Evolutionary conservation across 64 coral and sea anemone species (phyloP), one percentile per base, ranked within the genome.

Genomic region (Porites australiensis): DNA sequence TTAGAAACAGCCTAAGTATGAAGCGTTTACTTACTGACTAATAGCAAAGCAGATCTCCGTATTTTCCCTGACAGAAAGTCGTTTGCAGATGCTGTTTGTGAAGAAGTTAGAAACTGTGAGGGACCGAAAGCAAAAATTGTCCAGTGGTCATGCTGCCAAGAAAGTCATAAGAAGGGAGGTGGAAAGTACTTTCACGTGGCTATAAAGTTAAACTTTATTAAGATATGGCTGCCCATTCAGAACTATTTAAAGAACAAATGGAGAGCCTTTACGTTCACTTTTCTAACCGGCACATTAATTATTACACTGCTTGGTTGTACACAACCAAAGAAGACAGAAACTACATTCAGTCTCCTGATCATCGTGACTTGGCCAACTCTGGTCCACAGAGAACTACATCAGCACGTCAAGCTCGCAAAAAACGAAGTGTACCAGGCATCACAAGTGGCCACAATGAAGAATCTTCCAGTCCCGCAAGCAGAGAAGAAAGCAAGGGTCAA

Each of bases 211-310:
- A 13, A 75, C 55, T 18, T 44, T 13, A 64, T 9, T 19, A 44
- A 22, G 20, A 14, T 75, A 18, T 90, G 74, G 88, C 37, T 90
- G 15, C 53, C 60, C 3, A 43, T 77, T 21, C 77, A 11, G 5
- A 5, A 55, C 5, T 55, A 55, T 55, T 46, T 90, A 19, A 58
- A 90, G 12, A 43, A 20, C 15, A 51, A 62, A 15, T 65, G 78
- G 27, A 55, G 47, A 55, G 47, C n/a, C 48, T 90, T 51, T 45
- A 66, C 7, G 52, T 90, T 4, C 53, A 79, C 18, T 79, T 90
- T 47, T 90, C 88, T 3, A 76, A 79, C 48, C 14, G 12, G 23
- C 88, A 90, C 75, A 44, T 79, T 2, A 90, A 90, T 50, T 90
- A 90, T 46, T 90, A 58, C 58, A 67, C 22, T 19, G 27, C 27